Base-by-base conservation (phyloP, 2,888 invertebrate species). In the Antheraea yamamai region DNA sequence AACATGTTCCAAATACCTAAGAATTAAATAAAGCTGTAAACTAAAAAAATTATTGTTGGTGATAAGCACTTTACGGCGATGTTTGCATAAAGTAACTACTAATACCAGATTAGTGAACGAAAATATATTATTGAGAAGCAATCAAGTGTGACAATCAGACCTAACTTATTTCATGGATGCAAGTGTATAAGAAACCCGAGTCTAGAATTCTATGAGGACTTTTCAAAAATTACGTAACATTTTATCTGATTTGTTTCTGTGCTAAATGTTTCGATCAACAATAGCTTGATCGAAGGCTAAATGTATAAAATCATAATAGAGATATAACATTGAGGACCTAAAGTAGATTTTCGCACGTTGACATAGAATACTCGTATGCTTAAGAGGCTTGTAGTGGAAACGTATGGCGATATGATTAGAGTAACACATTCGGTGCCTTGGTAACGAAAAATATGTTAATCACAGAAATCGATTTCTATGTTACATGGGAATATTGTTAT, bases 391-490 rank as follows among this genome's bases (percentile, higher is more conserved):
- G 3, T 61, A 8, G 20, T n/a, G n/a, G n/a, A n/a, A n/a, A 30
- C 16, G 30, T 66, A 3, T 66, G 26, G 30, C 30, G 26, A 16
- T 30, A 66, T 66, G 30, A 26, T 16, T 66, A 66, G 26, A 66
- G 64, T 16, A 66, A 66, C 30, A 66, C 64, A 66, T 66, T 66
- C 64, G 64, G 26, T 30, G 64, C 64, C 64, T 30, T 61, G 30
- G 64, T 30, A 66, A 66, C 64, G 30, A 16, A 30, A 4, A 66
- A 66, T 66, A 66, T 66, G 64, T 66, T 66, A 66, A 66, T 66
- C 26, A 30, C 16, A 66, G 26, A 66, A 66, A 66, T 66, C 64
- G 64, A 66, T 66, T 30, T 66, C 26, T 30, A 16, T 16, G 1
- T 12, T 66, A 30, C 30, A 30, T 30, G 4, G 30, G 26, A 66